Evolutionary conservation across 2,113 vertebrate species (phyloP).

Genomic region (Catagonus wagneri): DNA sequence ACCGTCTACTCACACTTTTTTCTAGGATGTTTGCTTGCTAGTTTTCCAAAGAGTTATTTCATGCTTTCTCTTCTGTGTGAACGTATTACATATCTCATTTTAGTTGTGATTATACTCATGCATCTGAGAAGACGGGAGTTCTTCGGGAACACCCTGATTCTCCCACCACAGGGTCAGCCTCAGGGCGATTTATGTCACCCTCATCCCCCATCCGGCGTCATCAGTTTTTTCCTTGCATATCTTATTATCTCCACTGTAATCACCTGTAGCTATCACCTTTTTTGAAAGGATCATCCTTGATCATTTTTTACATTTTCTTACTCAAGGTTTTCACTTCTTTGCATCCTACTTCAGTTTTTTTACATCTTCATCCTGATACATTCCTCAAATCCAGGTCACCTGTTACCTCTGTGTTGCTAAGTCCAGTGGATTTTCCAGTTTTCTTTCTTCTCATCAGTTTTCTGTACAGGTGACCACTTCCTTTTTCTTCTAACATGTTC

Average conservation of each 20-base stretch:
- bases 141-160: too few species aligned
- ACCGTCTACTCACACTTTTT: not conserved
- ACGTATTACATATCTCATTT: not conserved
- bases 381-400: not conserved
- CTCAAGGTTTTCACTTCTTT: not conserved
- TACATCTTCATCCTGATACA: not conserved
- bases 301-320: not conserved
- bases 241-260: not conserved
- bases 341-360: not conserved
- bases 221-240: not conserved
- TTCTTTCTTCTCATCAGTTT: not conserved
- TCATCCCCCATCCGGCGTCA: not conserved
- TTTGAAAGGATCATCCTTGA: not conserved
- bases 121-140: too few species aligned
- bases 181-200: too few species aligned
- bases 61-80: not conserved
- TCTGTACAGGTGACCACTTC: not conserved
- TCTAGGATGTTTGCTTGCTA: not conserved
- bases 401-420: not conserved
- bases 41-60: not conserved
- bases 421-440: not conserved
- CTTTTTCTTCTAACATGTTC: not conserved
- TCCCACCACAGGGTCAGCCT: too few species aligned
- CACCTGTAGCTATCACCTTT: not conserved
- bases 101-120: not conserved